Evolutionary conservation across 2,797 vertebrate genomes (phyloP).

Genomic region (Micrastur ruficollis): DNA sequence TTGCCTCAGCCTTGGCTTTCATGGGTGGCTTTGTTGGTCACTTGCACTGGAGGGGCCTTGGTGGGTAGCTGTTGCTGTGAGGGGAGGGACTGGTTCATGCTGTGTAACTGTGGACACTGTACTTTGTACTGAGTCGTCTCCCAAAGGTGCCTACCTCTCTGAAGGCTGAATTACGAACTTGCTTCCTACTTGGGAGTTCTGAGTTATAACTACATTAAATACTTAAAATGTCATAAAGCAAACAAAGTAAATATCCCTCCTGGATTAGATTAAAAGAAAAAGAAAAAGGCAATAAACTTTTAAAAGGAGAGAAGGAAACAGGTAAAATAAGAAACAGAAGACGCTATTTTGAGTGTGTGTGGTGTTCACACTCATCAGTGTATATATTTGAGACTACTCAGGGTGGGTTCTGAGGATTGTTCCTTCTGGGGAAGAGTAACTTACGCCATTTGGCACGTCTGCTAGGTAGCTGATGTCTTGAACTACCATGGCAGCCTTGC

Average conservation of each 20-base stretch:
- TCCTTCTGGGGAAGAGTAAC: background rate
- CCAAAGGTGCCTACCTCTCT: background rate
- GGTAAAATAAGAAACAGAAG: constrained; percentile 18
- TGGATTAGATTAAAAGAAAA: background rate
- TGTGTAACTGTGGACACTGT: background rate
- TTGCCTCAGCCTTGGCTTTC: background rate
- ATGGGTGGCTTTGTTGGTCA: background rate
- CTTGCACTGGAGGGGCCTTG: background rate
- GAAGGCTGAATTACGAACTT: background rate
- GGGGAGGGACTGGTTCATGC: background rate
- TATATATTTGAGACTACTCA: background rate
- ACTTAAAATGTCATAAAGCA: background rate
- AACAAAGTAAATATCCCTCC: background rate
- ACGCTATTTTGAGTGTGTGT: background rate
- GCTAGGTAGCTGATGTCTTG: background rate
- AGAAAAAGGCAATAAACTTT: background rate
- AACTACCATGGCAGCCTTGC: background rate
- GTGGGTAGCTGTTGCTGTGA: background rate
- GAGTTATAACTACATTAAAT: background rate
- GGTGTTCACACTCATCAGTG: background rate
- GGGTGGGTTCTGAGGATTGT: background rate
- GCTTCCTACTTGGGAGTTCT: constrained; percentile 14
- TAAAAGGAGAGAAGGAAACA: constrained; percentile 11
- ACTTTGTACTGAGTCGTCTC: background rate
- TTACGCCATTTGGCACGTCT: background rate